Percentiles rank a stretch among this genome's conserved stretches.
phyloP scores from a whole-genome alignment of 2,797 vertebrate genomes.

The Spinibarbus caldwelli region DNA sequence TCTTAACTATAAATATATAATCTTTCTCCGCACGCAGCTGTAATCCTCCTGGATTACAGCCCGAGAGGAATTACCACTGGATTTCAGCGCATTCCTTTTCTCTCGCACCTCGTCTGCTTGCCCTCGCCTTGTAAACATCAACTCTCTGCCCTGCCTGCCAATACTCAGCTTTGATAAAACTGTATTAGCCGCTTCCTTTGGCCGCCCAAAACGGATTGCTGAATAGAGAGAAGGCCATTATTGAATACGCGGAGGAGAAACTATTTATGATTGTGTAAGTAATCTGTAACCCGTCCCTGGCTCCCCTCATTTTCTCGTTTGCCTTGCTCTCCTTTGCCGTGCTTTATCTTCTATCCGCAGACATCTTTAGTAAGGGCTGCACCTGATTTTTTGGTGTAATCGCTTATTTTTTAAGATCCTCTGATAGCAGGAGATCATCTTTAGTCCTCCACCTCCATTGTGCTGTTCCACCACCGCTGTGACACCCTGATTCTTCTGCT shows the following conservation, averaged over 20 bases:
- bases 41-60: constrained; percentile 81
- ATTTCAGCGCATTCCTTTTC: constrained; percentile 70
- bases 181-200: constrained; percentile 78
- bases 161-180: constrained; percentile 78
- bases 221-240: constrained; percentile 68
- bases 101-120: constrained; percentile 70
- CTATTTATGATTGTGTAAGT: constrained; percentile 67
- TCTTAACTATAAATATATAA: constrained; percentile 78
- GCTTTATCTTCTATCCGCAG: constrained; percentile 76
- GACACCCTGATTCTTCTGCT: constrained; percentile 56
- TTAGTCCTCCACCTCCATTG: constrained; percentile 65
- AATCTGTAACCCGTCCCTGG: constrained; percentile 69
- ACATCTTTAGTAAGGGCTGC: constrained; percentile 72
- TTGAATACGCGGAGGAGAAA: constrained; percentile 61
- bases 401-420: constrained; percentile 78
- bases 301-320: constrained; percentile 60
- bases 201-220: constrained; percentile 68
- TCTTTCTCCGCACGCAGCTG: constrained; percentile 70
- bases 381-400: constrained; percentile 76
- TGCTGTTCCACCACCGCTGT: constrained; percentile 45
- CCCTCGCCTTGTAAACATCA: constrained; percentile 77
- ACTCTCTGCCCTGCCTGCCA: constrained; percentile 76
- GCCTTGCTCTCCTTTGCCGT: constrained; percentile 59
- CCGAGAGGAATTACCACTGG: constrained; percentile 77
- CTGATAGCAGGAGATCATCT: constrained; percentile 80